phyloP scores from a whole-genome alignment of 2,113 vertebrate species.

The Chamaea fasciata region DNA sequence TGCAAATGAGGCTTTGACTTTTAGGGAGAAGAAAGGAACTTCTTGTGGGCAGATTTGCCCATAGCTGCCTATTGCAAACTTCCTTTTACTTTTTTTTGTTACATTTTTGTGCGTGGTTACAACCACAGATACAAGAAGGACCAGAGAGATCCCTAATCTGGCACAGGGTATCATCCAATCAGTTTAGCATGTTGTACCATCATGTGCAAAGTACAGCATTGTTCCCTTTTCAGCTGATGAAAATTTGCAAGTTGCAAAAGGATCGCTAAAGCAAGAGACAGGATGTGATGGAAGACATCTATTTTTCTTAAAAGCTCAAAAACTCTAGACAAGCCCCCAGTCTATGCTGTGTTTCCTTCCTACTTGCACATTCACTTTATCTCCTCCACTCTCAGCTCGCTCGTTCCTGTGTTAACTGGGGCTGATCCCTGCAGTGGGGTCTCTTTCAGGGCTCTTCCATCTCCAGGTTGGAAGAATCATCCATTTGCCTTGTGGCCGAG shows the following conservation, averaged over 20 bases:
- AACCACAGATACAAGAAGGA: neutral
- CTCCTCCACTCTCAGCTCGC: neutral
- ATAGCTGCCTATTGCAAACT: neutral
- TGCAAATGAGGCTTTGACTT: neutral
- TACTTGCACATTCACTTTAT: neutral
- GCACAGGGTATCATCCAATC: neutral
- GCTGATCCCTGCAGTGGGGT: neutral
- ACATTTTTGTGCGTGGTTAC: neutral
- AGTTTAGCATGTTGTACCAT: neutral
- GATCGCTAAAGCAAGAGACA: neutral
- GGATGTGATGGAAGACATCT: neutral
- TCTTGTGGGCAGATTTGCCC: neutral
- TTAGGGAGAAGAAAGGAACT: neutral
- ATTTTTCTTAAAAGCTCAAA: neutral
- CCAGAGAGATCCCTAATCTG: neutral
- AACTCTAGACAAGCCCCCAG: neutral
- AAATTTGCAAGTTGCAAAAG: neutral
- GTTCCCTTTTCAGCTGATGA: neutral
- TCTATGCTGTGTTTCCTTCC: neutral
- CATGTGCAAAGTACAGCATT: accelerated
- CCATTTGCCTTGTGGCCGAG: neutral
- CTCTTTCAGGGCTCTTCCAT: neutral
- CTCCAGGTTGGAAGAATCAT: neutral
- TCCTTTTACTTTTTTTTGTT: neutral
- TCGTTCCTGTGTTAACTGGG: neutral